Conservation (phyloP, 1,140 invertebrate genomes). For the Drosophila prosaltans region DNA sequence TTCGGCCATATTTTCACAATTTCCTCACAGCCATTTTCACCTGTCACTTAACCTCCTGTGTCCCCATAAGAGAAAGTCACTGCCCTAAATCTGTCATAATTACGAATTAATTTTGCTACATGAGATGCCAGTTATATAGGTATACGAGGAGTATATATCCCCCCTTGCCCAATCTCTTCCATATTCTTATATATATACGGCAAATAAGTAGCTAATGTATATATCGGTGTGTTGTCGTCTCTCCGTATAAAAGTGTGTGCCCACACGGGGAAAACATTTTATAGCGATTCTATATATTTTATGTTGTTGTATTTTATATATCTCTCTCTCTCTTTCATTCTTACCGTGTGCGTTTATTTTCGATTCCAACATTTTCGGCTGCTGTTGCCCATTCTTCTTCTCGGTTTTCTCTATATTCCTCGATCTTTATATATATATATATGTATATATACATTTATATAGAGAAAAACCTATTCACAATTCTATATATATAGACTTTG, state of each 20-base stretch:
- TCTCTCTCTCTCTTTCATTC: conserved; percentile 53
- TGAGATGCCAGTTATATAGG: conserved; percentile 25
- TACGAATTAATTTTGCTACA: too few species aligned
- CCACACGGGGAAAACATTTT: conserved; percentile 60
- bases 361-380: conserved; percentile 49
- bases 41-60: conserved; percentile 27
- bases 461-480: conserved; percentile 63
- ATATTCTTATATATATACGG: conserved; percentile 9
- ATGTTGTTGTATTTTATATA: conserved; percentile 39
- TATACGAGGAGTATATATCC: background rate
- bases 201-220: conserved; percentile 10
- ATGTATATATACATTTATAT: background rate
- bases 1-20: background rate
- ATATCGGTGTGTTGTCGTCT: background rate
- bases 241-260: conserved; percentile 36
- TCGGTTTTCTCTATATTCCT: conserved; percentile 38
- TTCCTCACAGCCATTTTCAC: conserved; percentile 37
- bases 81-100: conserved; percentile 57
- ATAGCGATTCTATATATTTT: conserved; percentile 62
- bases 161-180: too few species aligned
- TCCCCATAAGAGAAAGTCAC: conserved; percentile 35
- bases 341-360: conserved; percentile 79
- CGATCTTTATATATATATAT: conserved; percentile 57
- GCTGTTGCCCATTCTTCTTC: conserved; percentile 20
- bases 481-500: conserved; percentile 76